Base-by-base conservation (phyloP, 2,888 invertebrate genomes). In the Erebia palarica region DNA sequence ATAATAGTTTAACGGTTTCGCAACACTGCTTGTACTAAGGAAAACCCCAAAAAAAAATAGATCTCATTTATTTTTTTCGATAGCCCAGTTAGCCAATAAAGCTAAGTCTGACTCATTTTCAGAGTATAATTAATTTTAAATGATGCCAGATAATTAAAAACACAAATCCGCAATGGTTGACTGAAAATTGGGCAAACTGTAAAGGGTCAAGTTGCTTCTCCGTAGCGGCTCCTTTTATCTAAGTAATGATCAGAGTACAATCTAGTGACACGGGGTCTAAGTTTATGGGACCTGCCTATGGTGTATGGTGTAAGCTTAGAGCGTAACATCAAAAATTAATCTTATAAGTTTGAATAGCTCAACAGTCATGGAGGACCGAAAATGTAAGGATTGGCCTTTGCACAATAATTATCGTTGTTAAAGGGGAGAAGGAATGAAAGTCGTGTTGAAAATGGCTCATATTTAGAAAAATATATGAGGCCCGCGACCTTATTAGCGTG, bases 231-330 rank as follows among this genome's bases (percentile, higher is more conserved):
- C 70, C 81, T 81, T 81, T 83, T 77, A 77, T 73, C 75, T 75
- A 74, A 71, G 81, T 83, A 82, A 83, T 82, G 79, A 81, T 77
- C 79, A 78, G 77, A 82, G 82, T 75, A 76, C 77, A 78, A 79
- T 80, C 79, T 76, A 79, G 80, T 79, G 82, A 84, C 83, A 83
- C 75, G 73, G 75, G 72, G 76, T 75, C 75, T 78, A 76, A 79
- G 78, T 86, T 86, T 85, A 86, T 82, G 69, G 79, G 76, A 63
- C 67, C 63, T 49, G 58, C 36, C 44, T 7, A 66, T 42, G 16
- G 69, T 27, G 11, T n/a, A 70, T 70, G 66, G 61, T 61, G 70
- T 53, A 65, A 21, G 53, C 73, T 59, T 65, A 27, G 27, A 18
- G 71, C 67, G 47, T 44, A 44, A 11, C 4, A 27, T 3, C 3